Conservation (phyloP, 2,113 vertebrate genomes). For the Python bivittatus region DNA sequence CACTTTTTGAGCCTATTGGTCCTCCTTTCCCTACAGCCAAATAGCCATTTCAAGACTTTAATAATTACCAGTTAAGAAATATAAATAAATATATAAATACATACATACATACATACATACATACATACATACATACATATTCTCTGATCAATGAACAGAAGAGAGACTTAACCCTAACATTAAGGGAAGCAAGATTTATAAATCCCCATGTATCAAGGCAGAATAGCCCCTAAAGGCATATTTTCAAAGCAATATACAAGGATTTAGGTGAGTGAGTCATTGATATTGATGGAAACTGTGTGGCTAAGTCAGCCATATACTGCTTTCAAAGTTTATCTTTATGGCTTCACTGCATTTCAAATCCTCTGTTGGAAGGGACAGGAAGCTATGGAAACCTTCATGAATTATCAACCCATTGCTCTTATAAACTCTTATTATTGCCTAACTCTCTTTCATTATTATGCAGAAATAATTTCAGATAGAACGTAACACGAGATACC, state of each 20-base stretch:
- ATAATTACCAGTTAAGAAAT: conserved; percentile 56
- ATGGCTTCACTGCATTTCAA: neutral
- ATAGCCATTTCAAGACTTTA: conserved; percentile 59
- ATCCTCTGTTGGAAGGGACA: neutral
- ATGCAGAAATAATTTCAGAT: neutral
- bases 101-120: no score
- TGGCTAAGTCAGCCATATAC: conserved; percentile 21
- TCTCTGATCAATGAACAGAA: conserved; percentile 57
- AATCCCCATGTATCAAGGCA: conserved; percentile 21
- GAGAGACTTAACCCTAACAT: conserved; percentile 41
- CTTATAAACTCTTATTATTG: neutral
- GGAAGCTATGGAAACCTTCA: neutral
- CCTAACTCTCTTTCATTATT: neutral
- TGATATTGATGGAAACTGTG: conserved; percentile 41
- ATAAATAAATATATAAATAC: neutral
- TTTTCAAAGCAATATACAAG: conserved; percentile 41
- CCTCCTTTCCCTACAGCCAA: conserved; percentile 69
- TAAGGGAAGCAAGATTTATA: conserved; percentile 23
- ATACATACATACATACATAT: neutral
- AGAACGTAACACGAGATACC: neutral
- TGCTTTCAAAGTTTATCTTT: conserved; percentile 38
- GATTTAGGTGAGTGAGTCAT: conserved; percentile 47
- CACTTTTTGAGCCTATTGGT: conserved; percentile 63
- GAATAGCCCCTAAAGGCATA: conserved; percentile 31
- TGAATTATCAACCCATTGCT: neutral